These are phyloP conservation scores for Synergus gifuensis DNA, from an alignment of 2,888 invertebrate genomes.

Conservation along the genomic window DNA sequence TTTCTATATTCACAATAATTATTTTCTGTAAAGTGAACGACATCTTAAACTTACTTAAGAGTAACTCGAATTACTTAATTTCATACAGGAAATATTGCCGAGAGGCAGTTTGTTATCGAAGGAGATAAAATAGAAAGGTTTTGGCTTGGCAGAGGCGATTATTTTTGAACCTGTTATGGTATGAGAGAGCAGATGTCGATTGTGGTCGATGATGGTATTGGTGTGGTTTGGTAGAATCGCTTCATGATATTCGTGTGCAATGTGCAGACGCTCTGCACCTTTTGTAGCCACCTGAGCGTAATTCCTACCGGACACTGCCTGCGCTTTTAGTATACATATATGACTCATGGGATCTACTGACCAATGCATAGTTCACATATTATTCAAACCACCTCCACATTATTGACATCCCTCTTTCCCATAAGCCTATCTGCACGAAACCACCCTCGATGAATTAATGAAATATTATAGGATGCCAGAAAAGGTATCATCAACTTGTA, in stretches of 20 bases:
- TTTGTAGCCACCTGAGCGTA: slow-evolving; percentile 57
- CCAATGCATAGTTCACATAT: neutral
- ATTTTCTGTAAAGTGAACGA: neutral
- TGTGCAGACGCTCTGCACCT: slow-evolving; percentile 38
- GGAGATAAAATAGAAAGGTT: neutral
- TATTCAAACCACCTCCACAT: neutral
- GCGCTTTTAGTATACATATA: slow-evolving; percentile 31
- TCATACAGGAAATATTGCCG: neutral
- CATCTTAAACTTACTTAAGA: too few species aligned
- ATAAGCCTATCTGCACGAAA: neutral
- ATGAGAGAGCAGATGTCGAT: neutral
- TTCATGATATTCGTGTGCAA: neutral
- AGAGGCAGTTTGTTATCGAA: neutral
- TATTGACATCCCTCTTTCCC: neutral
- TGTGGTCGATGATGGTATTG: neutral
- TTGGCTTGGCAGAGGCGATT: neutral
- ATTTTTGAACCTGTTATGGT: neutral
- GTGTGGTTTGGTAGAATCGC: neutral
- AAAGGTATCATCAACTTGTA: neutral
- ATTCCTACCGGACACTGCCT: slow-evolving; percentile 58
- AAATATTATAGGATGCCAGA: neutral
- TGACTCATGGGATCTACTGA: neutral
- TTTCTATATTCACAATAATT: neutral
- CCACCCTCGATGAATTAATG: neutral
- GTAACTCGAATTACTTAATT: neutral